Conservation (phyloP, 2,888 invertebrate genomes). For the Phania funesta region DNA sequence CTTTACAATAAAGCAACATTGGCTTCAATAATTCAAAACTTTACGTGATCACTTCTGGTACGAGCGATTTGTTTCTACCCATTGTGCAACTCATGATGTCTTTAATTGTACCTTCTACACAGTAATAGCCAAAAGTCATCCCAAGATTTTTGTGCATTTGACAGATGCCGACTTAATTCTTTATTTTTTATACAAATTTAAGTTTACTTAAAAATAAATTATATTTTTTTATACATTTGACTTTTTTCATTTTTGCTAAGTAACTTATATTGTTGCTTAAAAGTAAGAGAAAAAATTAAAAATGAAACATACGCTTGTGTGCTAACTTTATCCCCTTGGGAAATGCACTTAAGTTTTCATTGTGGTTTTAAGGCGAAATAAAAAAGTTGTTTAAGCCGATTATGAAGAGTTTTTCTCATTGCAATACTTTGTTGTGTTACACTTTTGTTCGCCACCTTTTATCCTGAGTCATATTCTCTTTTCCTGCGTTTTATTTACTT, state of each 20-base stretch:
- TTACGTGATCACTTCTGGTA: too few species aligned
- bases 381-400: background rate
- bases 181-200: constrained; percentile 3
- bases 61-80: too few species aligned
- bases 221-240: background rate
- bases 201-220: constrained; percentile 33
- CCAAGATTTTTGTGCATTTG: too few species aligned
- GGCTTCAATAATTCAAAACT: too few species aligned
- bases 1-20: too few species aligned
- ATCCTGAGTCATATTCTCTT: background rate
- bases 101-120: too few species aligned
- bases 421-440: background rate
- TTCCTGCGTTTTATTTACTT: background rate
- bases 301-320: background rate
- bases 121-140: too few species aligned
- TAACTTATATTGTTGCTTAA: background rate
- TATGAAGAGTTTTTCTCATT: background rate
- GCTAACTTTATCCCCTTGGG: background rate
- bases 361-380: background rate
- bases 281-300: background rate
- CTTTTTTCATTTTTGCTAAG: background rate
- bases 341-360: background rate
- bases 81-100: too few species aligned
- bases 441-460: background rate
- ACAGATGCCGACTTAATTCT: constrained; percentile 7